A percentile compares a stretch with the other conserved stretches of the same genome.
These are phyloP conservation scores for Diabrotica undecimpunctata DNA, from an alignment of 1,140 invertebrate species.

Conservation along the genomic window DNA sequence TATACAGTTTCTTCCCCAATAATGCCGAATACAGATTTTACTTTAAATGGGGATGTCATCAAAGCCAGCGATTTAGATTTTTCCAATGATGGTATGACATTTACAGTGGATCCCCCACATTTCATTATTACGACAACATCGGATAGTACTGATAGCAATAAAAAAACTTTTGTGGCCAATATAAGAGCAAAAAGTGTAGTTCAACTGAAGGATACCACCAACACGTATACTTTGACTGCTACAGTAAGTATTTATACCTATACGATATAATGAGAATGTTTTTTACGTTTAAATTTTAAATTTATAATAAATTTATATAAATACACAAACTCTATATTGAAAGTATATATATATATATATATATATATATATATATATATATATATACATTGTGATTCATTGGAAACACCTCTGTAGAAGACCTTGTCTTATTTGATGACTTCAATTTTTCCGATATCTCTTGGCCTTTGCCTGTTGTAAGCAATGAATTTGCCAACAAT, in stretches of 20 bases:
- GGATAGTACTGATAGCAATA: background rate
- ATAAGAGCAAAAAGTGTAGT: slow-evolving; percentile 19
- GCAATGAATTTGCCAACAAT: too few relatives aligned
- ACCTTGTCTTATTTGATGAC: too few relatives aligned
- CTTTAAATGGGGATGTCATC: slow-evolving; percentile 25
- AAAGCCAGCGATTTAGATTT: slow-evolving; percentile 32
- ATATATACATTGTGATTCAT: too few relatives aligned
- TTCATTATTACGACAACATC: slow-evolving; percentile 16
- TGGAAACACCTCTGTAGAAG: too few relatives aligned
- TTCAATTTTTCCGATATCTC: too few relatives aligned
- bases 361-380: too few relatives aligned
- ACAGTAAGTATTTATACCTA: slow-evolving; percentile 22
- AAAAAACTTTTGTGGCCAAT: slow-evolving; percentile 21
- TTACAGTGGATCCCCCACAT: slow-evolving; percentile 24
- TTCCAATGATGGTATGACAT: slow-evolving; percentile 29
- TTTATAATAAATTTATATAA: too few relatives aligned
- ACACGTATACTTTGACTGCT: slow-evolving; percentile 23
- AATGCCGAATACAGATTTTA: slow-evolving; percentile 26
- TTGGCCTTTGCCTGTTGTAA: too few relatives aligned
- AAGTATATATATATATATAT: too few relatives aligned
- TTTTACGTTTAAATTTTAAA: too few relatives aligned
- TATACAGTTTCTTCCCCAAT: slow-evolving; percentile 35
- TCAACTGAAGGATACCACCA: slow-evolving; percentile 8
- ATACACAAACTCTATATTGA: too few relatives aligned
- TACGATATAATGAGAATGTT: too few relatives aligned